Percentiles rank a stretch among this genome's conserved stretches.
phyloP scores from a whole-genome alignment of 2,113 vertebrate genomes.

The Hyla sarda region DNA sequence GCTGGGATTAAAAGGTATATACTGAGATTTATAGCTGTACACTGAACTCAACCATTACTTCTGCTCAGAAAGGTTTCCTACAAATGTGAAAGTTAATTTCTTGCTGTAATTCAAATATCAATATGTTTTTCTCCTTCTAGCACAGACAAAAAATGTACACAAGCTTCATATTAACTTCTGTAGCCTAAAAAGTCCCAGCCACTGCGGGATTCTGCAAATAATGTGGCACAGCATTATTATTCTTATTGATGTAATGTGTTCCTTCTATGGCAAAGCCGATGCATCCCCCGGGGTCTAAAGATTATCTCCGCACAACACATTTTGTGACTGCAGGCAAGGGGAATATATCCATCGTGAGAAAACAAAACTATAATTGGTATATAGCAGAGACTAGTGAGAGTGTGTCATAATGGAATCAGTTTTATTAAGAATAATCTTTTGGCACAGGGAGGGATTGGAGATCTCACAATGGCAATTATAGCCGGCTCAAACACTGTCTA shows the following conservation, averaged over 20 bases:
- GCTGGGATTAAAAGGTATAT: slow-evolving; percentile 13
- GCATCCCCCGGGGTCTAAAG: slow-evolving; percentile 43
- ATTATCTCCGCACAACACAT: slow-evolving; percentile 58
- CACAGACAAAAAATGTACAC: slow-evolving; percentile 20
- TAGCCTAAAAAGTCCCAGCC: slow-evolving; percentile 36
- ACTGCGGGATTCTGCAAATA: slow-evolving; percentile 47
- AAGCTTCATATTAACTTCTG: slow-evolving; percentile 44
- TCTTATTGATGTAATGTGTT: slow-evolving; percentile 40
- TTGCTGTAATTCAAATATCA: slow-evolving; percentile 41
- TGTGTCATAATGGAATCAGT: slow-evolving; percentile 30
- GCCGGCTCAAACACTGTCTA: background rate
- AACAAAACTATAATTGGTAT: slow-evolving; percentile 52
- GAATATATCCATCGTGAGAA: slow-evolving; percentile 44
- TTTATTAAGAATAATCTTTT: slow-evolving; percentile 34
- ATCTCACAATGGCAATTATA: background rate
- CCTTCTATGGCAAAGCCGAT: slow-evolving; percentile 44
- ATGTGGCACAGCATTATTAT: slow-evolving; percentile 41
- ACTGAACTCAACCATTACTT: background rate
- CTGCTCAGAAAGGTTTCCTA: slow-evolving; percentile 27
- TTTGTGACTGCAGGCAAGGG: slow-evolving; percentile 53
- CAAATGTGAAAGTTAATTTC: slow-evolving; percentile 4
- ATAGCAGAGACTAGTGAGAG: slow-evolving; percentile 38
- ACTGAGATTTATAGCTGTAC: slow-evolving; percentile 17
- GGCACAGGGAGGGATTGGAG: background rate
- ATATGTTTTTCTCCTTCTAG: slow-evolving; percentile 36